These are phyloP conservation scores for Heliconius sara DNA, from an alignment of 2,888 invertebrate species.

Conservation along the genomic window DNA sequence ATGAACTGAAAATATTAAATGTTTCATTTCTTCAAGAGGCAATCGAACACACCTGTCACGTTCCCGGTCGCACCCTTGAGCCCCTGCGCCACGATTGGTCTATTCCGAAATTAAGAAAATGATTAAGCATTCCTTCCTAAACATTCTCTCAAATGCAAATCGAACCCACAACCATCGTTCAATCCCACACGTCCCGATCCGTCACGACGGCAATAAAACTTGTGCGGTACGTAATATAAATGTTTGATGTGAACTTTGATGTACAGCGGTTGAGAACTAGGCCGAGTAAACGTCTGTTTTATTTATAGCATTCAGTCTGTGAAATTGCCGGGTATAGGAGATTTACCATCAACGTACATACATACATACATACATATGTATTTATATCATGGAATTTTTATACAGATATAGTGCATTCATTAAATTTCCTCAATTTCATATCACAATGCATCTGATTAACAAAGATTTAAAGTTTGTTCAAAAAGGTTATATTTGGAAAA, in stretches of 20 bases:
- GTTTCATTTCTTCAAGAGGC: background rate
- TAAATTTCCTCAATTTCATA: too few relatives aligned
- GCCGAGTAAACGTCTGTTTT: background rate
- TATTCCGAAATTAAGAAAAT: background rate
- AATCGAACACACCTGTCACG: background rate
- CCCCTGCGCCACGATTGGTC: too few relatives aligned
- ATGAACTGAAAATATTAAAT: background rate
- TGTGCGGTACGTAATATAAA: slow-evolving; percentile 5
- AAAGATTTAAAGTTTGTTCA: too few relatives aligned
- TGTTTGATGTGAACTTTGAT: slow-evolving; percentile 10
- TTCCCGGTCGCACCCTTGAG: too few relatives aligned
- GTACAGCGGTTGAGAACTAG: slow-evolving; percentile 24
- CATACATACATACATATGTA: background rate
- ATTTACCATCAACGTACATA: background rate
- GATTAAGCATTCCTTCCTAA: background rate
- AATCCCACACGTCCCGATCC: background rate
- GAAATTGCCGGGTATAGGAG: background rate
- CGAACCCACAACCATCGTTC: background rate
- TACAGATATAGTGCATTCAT: too few relatives aligned
- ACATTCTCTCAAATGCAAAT: background rate
- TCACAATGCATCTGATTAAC: too few relatives aligned
- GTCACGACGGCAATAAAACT: slow-evolving; percentile 9
- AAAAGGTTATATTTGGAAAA: too few relatives aligned
- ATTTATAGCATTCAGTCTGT: slow-evolving; percentile 14
- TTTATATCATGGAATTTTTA: too few relatives aligned